Base-by-base conservation (phyloP, 2,888 invertebrate species). In the Epicampocera succincta region DNA sequence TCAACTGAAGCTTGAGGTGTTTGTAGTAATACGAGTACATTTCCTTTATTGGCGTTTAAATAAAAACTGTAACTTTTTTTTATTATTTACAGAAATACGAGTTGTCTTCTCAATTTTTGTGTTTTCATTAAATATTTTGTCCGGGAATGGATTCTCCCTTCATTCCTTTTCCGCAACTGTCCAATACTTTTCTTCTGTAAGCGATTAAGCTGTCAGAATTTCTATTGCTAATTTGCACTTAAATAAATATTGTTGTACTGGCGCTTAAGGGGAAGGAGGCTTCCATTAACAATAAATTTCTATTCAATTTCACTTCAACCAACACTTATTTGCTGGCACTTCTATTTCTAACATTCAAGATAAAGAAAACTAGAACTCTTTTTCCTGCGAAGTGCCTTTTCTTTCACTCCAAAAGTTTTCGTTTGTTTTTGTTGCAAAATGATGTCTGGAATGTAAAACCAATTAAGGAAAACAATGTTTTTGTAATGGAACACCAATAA, bases 401-500 rank as follows among this genome's bases (percentile, higher is more conserved):
- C 15, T 40, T 60, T 12, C 58, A 58, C 58, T 56, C 48, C 29
- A 46, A 21, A 54, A 2, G 21, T 44, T 52, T 63, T 73, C 12
- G 15, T 75, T 68, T 66, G n/a, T 60, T 60, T 52, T 63, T 74
- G 33, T 44, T 69, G 46, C 56, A 71, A 61, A 75, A 66, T 60
- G 19, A 44, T 74, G 82, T 78, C 71, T 74, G 33, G 61, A 69
- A 66, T 82, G 78, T 78, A 78, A 78, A 82, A 82, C 65, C 78
- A 82, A 82, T 82, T 82, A 82, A 82, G 74, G 48, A 66, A 60
- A 66, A 61, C 82, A 65, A 74, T 68, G 60, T 66, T 69, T 50
- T 63, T 69, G 71, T 74, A 65, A 78, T 65, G 60, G 42, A 81
- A 74, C 77, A 82, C 65, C 69, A 71, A 74, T 65, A 78, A 71